Base-by-base conservation (phyloP, 2,113 vertebrate genomes). In the Phycodurus eques region DNA sequence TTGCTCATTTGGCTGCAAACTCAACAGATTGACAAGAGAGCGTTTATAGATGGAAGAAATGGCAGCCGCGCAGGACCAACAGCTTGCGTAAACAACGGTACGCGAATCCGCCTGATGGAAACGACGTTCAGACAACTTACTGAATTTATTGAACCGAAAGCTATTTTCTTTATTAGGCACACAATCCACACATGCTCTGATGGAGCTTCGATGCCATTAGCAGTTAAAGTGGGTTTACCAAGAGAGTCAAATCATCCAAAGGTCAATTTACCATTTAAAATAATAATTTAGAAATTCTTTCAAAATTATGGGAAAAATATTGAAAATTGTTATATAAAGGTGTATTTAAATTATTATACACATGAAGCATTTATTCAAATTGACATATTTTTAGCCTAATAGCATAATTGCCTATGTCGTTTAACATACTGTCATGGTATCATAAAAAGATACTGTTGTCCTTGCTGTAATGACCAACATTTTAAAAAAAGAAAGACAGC, bases 11-110 rank as follows among this genome's bases (percentile, higher is more conserved):
- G 77, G 78, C 75, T 67, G 68, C 70, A 3, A 72, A 78, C 73
- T 74, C 63, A 87, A 73, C 68, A 63, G 73, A 27, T 9, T n/a
- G 19, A 70, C 57, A 56, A 11, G 70, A 72, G 78, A 72, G 73
- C 72, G 78, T 73, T 82, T 71, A 68, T 17, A 75, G 46, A 1
- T 72, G 71, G 75, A 64, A 71, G 56, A 7, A 67, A 67, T 22
- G 53, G 63, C 63, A 22, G 43, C 80, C 80, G 74, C 80, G 77
- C 68, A 80, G 81, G 80, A 83, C 78, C 83, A 79, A 70, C 81
- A 82, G 81, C 81, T 82, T 80, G 83, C 79, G 78, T 80, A 84
- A 85, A 87, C 72, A 80, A 77, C 78, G 67, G 78, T 47, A 79
- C 75, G 72, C 69, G 42, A 75, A 85, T 60, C 60, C 77, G 60